These are phyloP conservation scores for Pocillopora damicornis DNA, from an alignment of 64 coral and sea anemone genomes.

Conservation along the genomic window DNA sequence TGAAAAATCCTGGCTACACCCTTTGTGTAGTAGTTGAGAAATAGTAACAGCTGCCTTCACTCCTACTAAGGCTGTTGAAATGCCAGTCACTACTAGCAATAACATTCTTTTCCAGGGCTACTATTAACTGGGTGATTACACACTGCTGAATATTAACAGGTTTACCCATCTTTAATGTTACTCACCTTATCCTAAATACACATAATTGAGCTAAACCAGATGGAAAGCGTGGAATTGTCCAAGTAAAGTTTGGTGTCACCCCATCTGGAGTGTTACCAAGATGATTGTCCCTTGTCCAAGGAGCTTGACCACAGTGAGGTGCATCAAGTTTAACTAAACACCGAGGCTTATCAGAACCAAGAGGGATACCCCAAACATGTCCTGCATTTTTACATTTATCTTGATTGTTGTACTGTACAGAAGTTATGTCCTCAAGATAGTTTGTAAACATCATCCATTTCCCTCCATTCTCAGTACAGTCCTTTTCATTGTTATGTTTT, in stretches of 20 bases:
- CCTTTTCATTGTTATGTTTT: slow-evolving; percentile 70
- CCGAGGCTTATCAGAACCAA: slow-evolving; percentile 51
- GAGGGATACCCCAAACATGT: slow-evolving; percentile 70
- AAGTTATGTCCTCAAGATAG: slow-evolving; percentile 59
- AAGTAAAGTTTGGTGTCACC: slow-evolving; percentile 84
- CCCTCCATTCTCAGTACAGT: slow-evolving; percentile 74
- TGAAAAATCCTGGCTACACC: no score
- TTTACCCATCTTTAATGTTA: no score
- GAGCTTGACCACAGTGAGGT: slow-evolving; percentile 77
- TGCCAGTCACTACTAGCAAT: neutral
- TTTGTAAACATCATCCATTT: slow-evolving; percentile 91
- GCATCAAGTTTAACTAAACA: slow-evolving; percentile 68
- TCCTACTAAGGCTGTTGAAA: no score
- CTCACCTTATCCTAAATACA: slow-evolving; percentile 91
- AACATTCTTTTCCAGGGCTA: neutral
- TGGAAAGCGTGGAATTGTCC: slow-evolving; percentile 85
- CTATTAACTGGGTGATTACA: neutral
- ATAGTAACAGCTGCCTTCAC: no score
- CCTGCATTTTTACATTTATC: slow-evolving; percentile 45
- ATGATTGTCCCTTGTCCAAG: slow-evolving; percentile 90
- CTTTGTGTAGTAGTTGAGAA: no score
- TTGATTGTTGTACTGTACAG: slow-evolving; percentile 8
- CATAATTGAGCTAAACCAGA: slow-evolving; percentile 64
- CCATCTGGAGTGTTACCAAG: slow-evolving; percentile 96
- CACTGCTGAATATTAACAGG: neutral